phyloP scores from a whole-genome alignment of 2,888 invertebrate species.

The Cephus pygmeus region DNA sequence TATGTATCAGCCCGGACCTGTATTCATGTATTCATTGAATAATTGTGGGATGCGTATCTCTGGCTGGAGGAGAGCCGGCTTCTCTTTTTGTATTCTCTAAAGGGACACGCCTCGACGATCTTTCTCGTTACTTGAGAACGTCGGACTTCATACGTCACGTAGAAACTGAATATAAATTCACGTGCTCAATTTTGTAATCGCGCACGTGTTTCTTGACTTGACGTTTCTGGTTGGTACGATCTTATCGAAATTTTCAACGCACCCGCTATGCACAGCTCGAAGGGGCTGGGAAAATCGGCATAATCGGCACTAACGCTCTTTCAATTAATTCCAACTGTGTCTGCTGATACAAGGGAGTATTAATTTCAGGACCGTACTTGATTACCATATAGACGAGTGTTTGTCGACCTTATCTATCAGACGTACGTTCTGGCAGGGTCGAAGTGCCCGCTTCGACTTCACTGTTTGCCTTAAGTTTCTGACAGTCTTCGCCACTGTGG shows the following conservation, averaged over 20 bases:
- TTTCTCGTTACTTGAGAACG: background rate
- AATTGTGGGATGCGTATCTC: conserved; percentile 55
- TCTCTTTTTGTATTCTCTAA: background rate
- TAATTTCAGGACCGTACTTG: conserved; percentile 53
- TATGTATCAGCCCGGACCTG: conserved; percentile 19
- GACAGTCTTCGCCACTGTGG: too few relatives aligned
- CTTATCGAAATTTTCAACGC: too few relatives aligned
- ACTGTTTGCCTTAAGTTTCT: too few relatives aligned
- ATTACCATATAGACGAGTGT: conserved; percentile 63
- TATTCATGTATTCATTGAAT: conserved; percentile 62
- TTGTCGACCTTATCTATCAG: conserved; percentile 54
- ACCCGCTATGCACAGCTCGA: too few relatives aligned
- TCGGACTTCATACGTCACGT: background rate
- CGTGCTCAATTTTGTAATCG: too few relatives aligned
- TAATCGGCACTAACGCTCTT: too few relatives aligned
- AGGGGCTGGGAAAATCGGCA: too few relatives aligned
- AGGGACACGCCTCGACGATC: conserved; percentile 17
- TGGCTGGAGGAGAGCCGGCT: background rate
- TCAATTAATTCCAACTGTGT: too few relatives aligned
- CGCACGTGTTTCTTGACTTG: too few relatives aligned
- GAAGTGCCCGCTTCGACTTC: conserved; percentile 20
- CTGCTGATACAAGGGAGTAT: conserved; percentile 29
- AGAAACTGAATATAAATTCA: too few relatives aligned
- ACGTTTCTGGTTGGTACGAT: too few relatives aligned
- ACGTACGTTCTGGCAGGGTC: conserved; percentile 37